Evolutionary conservation across 2,113 vertebrate species (phyloP).

Genomic region (Syrrhaptes paradoxus): DNA sequence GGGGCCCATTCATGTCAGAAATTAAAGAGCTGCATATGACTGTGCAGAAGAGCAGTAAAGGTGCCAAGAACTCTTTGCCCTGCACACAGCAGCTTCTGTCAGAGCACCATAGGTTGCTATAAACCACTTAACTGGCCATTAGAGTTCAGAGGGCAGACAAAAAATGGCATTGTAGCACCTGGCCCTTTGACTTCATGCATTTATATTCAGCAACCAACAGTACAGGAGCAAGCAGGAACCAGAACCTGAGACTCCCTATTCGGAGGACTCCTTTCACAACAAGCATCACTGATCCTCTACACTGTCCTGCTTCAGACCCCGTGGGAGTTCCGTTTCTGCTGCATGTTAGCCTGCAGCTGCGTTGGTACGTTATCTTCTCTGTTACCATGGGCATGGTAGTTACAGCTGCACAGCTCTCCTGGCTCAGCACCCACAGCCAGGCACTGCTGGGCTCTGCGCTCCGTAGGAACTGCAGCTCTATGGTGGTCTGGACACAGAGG

Average conservation of each 20-base stretch:
- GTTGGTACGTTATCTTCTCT: not conserved
- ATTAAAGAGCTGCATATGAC: not conserved
- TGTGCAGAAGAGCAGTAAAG: not conserved
- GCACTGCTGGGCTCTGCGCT: not conserved
- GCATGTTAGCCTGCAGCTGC: not conserved
- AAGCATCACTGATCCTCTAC: not conserved
- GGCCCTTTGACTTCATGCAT: not conserved
- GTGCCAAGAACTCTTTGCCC: not conserved
- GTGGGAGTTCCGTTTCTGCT: not conserved
- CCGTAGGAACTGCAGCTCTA: not conserved
- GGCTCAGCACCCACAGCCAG: not conserved
- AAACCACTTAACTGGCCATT: not conserved
- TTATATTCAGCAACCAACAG: not conserved
- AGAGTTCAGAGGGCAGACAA: not conserved
- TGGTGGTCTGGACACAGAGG: not conserved
- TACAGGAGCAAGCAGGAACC: not conserved
- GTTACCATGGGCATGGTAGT: not conserved
- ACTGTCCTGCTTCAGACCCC: not conserved
- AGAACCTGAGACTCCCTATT: not conserved
- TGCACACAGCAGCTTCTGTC: conserved; percentile 1
- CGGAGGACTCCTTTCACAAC: not conserved
- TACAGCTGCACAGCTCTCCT: not conserved
- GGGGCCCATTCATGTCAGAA: not conserved
- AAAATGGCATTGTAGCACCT: not conserved
- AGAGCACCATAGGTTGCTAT: not conserved